A percentile compares a stretch with the other conserved stretches of the same genome.
Evolutionary conservation across 2,888 invertebrate species (phyloP).

Genomic region (Acronicta aceris): DNA sequence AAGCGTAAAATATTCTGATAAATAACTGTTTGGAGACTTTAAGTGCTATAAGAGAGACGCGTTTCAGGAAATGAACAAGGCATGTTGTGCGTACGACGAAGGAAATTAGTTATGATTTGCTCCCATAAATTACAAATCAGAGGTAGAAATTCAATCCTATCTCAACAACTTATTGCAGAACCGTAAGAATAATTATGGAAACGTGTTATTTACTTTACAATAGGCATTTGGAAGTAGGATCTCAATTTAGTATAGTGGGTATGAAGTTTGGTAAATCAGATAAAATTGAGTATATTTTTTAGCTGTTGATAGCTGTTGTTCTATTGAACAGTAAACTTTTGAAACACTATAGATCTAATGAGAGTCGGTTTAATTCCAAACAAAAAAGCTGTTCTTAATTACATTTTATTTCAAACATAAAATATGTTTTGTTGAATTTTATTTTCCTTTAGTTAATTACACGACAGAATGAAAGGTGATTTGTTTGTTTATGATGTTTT

Average conservation of each 20-base stretch:
- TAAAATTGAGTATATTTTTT: no score
- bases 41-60: background rate
- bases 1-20: constrained; percentile 3
- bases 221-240: no score
- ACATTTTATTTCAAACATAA: constrained; percentile 8
- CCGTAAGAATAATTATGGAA: constrained; percentile 3
- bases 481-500: constrained; percentile 7
- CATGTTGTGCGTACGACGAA: constrained; percentile 1
- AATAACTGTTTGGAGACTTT: constrained; percentile 27
- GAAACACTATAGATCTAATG: background rate
- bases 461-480: background rate
- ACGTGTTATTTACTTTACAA: background rate
- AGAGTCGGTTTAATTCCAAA: background rate
- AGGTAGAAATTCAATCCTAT: constrained; percentile 42
- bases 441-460: background rate
- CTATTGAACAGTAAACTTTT: no score
- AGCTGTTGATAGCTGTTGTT: no score
- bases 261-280: no score
- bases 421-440: background rate
- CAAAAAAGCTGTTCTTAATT: background rate
- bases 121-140: constrained; percentile 46
- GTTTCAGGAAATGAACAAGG: constrained; percentile 24
- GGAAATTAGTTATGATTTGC: constrained; percentile 37
- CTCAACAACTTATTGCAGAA: constrained; percentile 20
- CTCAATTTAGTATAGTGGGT: no score